Conservation (phyloP, 2,888 invertebrate genomes). For the Steinernema scapterisci region DNA sequence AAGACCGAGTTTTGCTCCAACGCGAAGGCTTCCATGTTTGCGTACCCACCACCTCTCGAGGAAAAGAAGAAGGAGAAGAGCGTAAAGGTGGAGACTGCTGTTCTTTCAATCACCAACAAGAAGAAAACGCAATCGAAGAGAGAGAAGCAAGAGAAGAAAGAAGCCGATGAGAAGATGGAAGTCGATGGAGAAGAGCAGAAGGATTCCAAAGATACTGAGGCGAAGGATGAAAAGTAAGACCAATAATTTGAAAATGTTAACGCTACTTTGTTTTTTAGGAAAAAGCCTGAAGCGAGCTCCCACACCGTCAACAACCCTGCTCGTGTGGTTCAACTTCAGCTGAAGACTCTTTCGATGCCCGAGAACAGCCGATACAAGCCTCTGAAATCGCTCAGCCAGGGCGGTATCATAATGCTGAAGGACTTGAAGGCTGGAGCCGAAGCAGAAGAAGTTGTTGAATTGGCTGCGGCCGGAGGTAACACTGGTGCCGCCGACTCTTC, state of each 20-base stretch:
- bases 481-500: slow-evolving; percentile 16
- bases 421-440: slow-evolving; percentile 78
- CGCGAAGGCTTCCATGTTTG: slow-evolving; percentile 90
- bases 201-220: background rate
- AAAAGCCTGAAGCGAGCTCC: slow-evolving; percentile 79
- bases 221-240: slow-evolving; percentile 3
- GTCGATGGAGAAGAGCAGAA: slow-evolving; percentile 36
- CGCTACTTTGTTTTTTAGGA: background rate
- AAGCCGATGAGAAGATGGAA: slow-evolving; percentile 8
- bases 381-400: slow-evolving; percentile 80
- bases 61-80: slow-evolving; percentile 97
- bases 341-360: slow-evolving; percentile 76
- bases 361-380: slow-evolving; percentile 80
- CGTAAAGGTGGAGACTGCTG: slow-evolving; percentile 96
- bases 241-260: background rate
- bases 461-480: slow-evolving; percentile 47
- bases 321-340: slow-evolving; percentile 87
- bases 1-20: slow-evolving; percentile 88
- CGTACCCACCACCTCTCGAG: slow-evolving; percentile 93
- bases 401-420: slow-evolving; percentile 89
- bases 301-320: slow-evolving; percentile 93
- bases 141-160: slow-evolving; percentile 36
- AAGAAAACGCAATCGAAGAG: slow-evolving; percentile 75
- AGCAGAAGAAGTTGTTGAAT: slow-evolving; percentile 60
- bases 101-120: slow-evolving; percentile 93